A percentile compares a stretch with the other conserved stretches of the same genome.
These are phyloP conservation scores for Dyspetes luteomarginatus DNA, from an alignment of 2,888 invertebrate species.

Conservation along the genomic window DNA sequence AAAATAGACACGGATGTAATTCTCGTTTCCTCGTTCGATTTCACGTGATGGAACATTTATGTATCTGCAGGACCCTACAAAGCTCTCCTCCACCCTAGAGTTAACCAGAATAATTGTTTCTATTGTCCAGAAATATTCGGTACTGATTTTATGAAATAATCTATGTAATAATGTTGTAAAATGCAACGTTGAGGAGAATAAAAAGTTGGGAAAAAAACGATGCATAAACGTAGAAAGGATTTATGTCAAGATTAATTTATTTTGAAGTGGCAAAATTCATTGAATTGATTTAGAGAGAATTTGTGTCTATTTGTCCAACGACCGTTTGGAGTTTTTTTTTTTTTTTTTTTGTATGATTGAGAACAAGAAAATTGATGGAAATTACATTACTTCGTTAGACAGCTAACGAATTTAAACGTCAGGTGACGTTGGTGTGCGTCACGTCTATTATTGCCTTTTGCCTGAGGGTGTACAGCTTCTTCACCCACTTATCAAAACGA, in stretches of 20 bases:
- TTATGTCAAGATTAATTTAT: background rate
- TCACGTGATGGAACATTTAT: constrained; percentile 17
- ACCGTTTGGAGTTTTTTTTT: too few species aligned
- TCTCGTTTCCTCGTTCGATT: constrained; percentile 29
- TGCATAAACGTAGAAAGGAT: constrained; percentile 38
- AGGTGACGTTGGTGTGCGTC: constrained; percentile 54
- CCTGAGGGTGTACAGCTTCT: constrained; percentile 87
- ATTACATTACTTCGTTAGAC: constrained; percentile 1
- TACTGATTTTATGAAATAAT: constrained; percentile 39
- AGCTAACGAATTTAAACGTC: constrained; percentile 38
- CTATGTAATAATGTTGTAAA: constrained; percentile 51
- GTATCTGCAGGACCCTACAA: constrained; percentile 17
- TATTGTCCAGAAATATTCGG: constrained; percentile 49
- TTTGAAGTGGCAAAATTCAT: background rate
- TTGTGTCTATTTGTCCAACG: background rate
- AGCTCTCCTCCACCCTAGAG: constrained; percentile 17
- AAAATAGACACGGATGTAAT: constrained; percentile 3
- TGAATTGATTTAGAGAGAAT: background rate
- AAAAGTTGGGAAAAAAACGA: too few species aligned
- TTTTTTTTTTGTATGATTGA: background rate
- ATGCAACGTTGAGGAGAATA: constrained; percentile 24
- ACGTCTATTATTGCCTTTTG: constrained; percentile 86
- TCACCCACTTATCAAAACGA: constrained; percentile 90
- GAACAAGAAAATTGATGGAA: background rate
- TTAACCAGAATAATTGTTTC: constrained; percentile 49